Conservation (phyloP, 2,113 vertebrate species). For the Tautogolabrus adspersus region DNA sequence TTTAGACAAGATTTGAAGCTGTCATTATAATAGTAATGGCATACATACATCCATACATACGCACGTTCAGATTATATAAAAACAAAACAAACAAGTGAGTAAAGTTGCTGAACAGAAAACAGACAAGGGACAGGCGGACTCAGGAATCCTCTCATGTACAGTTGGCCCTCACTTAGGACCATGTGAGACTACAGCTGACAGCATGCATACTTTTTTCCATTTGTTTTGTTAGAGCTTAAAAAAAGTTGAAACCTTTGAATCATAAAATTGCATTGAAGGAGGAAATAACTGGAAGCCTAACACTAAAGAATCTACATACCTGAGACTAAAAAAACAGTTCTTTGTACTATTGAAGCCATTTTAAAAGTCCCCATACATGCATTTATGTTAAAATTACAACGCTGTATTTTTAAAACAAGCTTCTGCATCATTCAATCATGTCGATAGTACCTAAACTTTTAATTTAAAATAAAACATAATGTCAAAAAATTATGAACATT, state of each 20-base stretch:
- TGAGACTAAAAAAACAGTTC: neutral
- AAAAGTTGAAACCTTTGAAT: neutral
- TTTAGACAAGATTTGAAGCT: slow-evolving; percentile 72
- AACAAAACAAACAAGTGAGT: slow-evolving; percentile 73
- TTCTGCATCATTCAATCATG: neutral
- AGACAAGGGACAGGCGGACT: slow-evolving; percentile 61
- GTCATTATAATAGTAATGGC: slow-evolving; percentile 63
- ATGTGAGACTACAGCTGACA: neutral
- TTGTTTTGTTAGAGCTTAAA: neutral
- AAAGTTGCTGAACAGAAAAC: slow-evolving; percentile 62
- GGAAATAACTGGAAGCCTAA: neutral
- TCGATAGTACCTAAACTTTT: neutral
- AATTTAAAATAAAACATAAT: slow-evolving; percentile 4
- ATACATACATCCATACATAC: slow-evolving; percentile 70
- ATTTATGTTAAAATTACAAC: slow-evolving; percentile 13
- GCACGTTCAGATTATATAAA: slow-evolving; percentile 77
- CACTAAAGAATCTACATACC: slow-evolving; percentile 36
- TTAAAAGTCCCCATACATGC: slow-evolving; percentile 39
- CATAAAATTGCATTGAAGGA: neutral
- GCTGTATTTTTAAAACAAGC: slow-evolving; percentile 23
- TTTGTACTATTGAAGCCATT: slow-evolving; percentile 12
- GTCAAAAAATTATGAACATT: neutral
- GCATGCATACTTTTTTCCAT: slow-evolving; percentile 27
- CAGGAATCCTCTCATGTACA: slow-evolving; percentile 50
- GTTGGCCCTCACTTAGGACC: neutral